These are phyloP conservation scores for Epinephelus cyanopodus DNA, from an alignment of 2,113 vertebrate species.

Conservation along the genomic window DNA sequence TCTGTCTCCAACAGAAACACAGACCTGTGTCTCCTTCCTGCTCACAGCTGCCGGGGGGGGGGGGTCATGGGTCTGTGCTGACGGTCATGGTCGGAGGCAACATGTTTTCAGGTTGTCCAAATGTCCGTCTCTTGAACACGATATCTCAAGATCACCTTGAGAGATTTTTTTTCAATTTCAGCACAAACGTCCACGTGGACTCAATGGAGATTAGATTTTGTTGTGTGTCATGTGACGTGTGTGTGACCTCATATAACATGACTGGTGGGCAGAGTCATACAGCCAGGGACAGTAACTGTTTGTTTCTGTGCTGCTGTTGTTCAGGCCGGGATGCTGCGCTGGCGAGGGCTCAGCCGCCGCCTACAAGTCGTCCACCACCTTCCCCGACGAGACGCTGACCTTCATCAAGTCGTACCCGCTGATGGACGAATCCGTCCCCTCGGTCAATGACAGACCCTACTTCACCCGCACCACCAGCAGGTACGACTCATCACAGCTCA, in stretches of 20 bases:
- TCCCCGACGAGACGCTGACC: constrained; percentile 92
- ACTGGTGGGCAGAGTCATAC: no score
- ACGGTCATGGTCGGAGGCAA: no score
- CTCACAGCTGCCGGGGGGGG: constrained; percentile 37
- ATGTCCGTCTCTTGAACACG: no score
- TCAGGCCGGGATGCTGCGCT: constrained; percentile 92
- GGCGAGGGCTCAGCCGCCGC: constrained; percentile 85
- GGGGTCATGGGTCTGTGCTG: no score
- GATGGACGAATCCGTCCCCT: constrained; percentile 90
- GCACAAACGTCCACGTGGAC: no score
- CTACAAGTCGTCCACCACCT: constrained; percentile 88
- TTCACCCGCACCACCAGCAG: constrained; percentile 92
- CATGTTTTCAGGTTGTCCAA: no score
- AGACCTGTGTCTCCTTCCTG: constrained; percentile 58
- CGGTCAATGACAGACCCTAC: constrained; percentile 88
- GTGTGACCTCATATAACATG: no score
- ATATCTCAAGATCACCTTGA: no score
- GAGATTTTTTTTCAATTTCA: no score
- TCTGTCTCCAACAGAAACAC: constrained; percentile 15
- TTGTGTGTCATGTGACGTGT: no score
- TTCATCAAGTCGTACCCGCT: constrained; percentile 97
- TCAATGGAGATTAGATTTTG: no score
- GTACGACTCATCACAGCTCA: constrained; percentile 62
- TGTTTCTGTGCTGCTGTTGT: neutral
- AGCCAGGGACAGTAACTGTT: no score